Evolutionary conservation across 2,797 vertebrate species (phyloP).

Genomic region (Nothura maculosa): DNA sequence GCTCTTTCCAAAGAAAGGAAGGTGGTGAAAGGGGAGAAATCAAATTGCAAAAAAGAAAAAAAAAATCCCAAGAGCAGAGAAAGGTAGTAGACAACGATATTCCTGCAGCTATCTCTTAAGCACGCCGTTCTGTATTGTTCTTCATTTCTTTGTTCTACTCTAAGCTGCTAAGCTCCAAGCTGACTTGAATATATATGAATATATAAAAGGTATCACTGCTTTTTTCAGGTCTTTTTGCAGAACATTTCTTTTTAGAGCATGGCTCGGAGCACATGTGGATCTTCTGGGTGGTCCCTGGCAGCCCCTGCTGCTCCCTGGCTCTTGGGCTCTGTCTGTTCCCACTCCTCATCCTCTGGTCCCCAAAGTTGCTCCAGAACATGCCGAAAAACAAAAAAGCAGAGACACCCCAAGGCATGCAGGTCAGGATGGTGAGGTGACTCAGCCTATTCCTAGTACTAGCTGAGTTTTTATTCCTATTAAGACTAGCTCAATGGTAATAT

Average conservation of each 20-base stretch:
- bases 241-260: not conserved
- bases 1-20: not conserved
- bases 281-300: rapidly evolving
- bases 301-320: rapidly evolving
- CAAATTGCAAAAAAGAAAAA: not conserved
- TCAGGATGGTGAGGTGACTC: not conserved
- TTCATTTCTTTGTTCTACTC: not conserved
- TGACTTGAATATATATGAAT: too few species aligned
- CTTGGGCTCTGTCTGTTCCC: not conserved
- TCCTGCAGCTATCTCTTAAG: not conserved
- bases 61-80: not conserved
- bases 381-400: not conserved
- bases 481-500: not conserved
- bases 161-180: not conserved
- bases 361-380: not conserved
- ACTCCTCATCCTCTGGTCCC: not conserved
- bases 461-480: not conserved
- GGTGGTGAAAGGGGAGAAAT: not conserved
- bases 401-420: not conserved
- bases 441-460: not conserved
- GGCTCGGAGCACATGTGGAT: too few species aligned
- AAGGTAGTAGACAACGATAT: too few species aligned
- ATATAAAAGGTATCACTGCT: not conserved
- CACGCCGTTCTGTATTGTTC: not conserved
- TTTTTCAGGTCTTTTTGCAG: not conserved